phyloP scores from a whole-genome alignment of 2,113 vertebrate species.

The Kryptolebias marmoratus region DNA sequence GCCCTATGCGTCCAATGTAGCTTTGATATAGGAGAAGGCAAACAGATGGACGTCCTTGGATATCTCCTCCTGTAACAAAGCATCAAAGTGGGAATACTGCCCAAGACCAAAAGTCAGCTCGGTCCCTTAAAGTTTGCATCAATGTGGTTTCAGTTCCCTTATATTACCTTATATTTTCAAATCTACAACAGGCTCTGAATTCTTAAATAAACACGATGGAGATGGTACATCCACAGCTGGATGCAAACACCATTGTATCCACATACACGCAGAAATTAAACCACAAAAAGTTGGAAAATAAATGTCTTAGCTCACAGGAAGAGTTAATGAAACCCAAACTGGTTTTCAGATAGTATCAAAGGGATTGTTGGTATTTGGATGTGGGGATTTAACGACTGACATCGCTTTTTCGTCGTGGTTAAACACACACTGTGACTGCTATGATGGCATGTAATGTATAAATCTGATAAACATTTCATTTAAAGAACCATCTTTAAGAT shows the following conservation, averaged over 20 bases:
- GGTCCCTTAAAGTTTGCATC: slow-evolving; percentile 30
- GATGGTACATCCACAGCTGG: slow-evolving; percentile 10
- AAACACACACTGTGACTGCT: slow-evolving; percentile 15
- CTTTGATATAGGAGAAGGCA: not conserved
- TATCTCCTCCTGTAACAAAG: slow-evolving; percentile 46
- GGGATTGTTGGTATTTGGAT: slow-evolving; percentile 42
- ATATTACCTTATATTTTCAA: slow-evolving; percentile 55
- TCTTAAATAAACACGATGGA: slow-evolving; percentile 44
- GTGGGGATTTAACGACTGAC: slow-evolving; percentile 15
- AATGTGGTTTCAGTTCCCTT: slow-evolving; percentile 61
- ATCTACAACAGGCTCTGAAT: slow-evolving; percentile 63
- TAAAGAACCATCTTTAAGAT: slow-evolving; percentile 7
- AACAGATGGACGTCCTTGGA: slow-evolving; percentile 62
- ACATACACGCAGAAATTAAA: slow-evolving; percentile 32
- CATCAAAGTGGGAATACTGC: slow-evolving; percentile 42
- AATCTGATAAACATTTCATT: slow-evolving; percentile 7
- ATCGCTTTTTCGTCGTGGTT: slow-evolving; percentile 17
- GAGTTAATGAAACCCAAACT: slow-evolving; percentile 57
- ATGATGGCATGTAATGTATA: slow-evolving; percentile 11
- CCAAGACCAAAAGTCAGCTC: slow-evolving; percentile 36
- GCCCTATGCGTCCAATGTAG: not conserved
- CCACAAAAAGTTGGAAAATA: slow-evolving; percentile 46
- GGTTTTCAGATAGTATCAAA: slow-evolving; percentile 53
- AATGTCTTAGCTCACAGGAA: slow-evolving; percentile 38
- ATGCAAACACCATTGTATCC: slow-evolving; percentile 15